Base-by-base conservation (phyloP, 2,888 invertebrate genomes). In the Tiphia femorata region DNA sequence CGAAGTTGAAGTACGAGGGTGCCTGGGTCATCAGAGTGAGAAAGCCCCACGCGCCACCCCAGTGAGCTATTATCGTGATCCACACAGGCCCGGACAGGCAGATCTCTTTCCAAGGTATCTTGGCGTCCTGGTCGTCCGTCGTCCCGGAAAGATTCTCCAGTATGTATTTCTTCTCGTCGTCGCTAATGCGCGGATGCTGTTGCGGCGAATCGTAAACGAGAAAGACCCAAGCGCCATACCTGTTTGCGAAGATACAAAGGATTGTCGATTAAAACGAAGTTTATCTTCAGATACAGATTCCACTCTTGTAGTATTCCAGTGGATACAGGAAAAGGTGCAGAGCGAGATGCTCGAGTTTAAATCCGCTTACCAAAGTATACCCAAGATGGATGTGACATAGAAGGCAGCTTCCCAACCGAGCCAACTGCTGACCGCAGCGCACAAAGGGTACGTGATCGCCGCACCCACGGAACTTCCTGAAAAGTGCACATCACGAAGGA, bases 331-430 rank as follows among this genome's bases (percentile, higher is more conserved):
- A n/a, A n/a, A n/a, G n/a, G n/a, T n/a, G n/a, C n/a, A n/a, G n/a
- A n/a, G n/a, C n/a, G n/a, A n/a, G n/a, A 49, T 30, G 14, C 10
- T 5, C 6, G 10, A 14, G 19, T 6, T 2, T 25, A 8, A 10
- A 35, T 10, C 5, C 12, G 25, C 27, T 44, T 86, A 91, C 93
- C 93, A 93, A 6, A 88, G 23, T 0, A 87, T 84, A 3, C 89
- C 90, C 3, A 90, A 70, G 0, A 85, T 68, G 6, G 89, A 90
- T 10, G 88, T 89, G 5, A 89, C 83, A 73, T 92, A 88, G 78
- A 92, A 93, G 0, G 90, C 91, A 62, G 88, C 87, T 67, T 90
- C 89, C 93, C 93, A 93, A 2, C 90, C 90, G 52, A 87, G 87
- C 72, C 84, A 81, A 55, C 87, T 87, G 47, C 89, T 89, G 7